Conservation (phyloP, 1,140 invertebrate genomes). For the Prorops nasuta region DNA sequence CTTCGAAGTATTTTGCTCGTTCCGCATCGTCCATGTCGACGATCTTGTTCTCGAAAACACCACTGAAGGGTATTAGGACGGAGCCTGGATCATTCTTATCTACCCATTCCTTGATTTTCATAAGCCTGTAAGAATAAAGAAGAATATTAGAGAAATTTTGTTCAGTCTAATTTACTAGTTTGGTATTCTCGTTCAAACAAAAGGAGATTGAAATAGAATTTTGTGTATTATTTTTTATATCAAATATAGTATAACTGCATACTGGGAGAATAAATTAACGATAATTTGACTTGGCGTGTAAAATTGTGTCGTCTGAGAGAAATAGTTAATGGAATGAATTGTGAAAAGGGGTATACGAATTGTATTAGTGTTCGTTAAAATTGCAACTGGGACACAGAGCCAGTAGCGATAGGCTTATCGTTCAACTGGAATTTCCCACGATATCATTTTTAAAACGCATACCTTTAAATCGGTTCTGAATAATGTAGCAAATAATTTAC, state of each 20-base stretch:
- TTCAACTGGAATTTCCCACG: constrained; percentile 16
- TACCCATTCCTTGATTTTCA: constrained; percentile 99
- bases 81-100: constrained; percentile 96
- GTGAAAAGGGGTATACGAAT: too few species aligned
- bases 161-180: not conserved
- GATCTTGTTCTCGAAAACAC: constrained; percentile 84
- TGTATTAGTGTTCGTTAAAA: too few species aligned
- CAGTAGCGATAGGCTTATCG: constrained; percentile 3
- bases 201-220: not conserved
- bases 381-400: not conserved
- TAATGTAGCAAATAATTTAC: constrained; percentile 4
- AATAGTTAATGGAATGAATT: not conserved
- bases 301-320: not conserved
- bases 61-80: constrained; percentile 92
- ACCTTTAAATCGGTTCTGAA: constrained; percentile 9
- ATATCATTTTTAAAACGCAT: constrained; percentile 7
- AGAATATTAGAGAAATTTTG: too few species aligned
- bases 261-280: not conserved
- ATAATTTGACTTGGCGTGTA: not conserved
- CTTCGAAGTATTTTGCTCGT: constrained; percentile 74
- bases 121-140: constrained; percentile 67
- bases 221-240: too few species aligned
- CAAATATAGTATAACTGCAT: too few species aligned
- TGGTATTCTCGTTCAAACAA: not conserved
- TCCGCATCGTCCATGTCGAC: constrained; percentile 84